Base-by-base conservation (phyloP, 2,888 invertebrate species). In the Euzophera pinguis region DNA sequence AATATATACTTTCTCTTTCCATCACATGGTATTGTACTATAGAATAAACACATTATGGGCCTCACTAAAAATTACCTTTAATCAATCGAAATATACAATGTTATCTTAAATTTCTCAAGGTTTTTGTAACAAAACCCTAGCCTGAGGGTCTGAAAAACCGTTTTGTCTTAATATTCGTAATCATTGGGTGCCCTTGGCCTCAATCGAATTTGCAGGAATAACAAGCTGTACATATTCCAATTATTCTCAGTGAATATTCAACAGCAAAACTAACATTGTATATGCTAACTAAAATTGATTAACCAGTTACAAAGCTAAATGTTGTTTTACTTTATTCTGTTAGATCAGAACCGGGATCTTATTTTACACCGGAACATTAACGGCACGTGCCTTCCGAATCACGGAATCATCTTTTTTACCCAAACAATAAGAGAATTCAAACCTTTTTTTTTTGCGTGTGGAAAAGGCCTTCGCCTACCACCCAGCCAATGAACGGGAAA, bases 121-220 rank as follows among this genome's bases (percentile, higher is more conserved):
- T 8, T 6, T 6, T 13, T 38, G 6, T n/a, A 56, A 56, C 57
- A 55, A 43, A 35, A 16, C 37, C 38, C 17, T 41, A 42, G 14
- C 35, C 32, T 5, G 17, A 27, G 27, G 27, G 4, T 10, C 27
- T 37, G 48, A 48, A 48, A 48, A 48, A 48, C 48, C 27, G 13
- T 48, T 38, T 38, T 38, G 48, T 27, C 38, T 48, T 38, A 48
- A 48, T 48, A 27, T 48, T 38, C 38, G 48, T 27, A 37, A 48
- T 47, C 34, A 35, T 38, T 34, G 29, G 5, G 45, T 22, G 38
- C 9, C 38, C 38, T 48, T 48, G 48, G 48, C 37, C 37, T n/a
- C 48, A 13, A 48, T 48, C 12, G 13, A 37, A 38, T 48, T 48
- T 48, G 9, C 5, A 48, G 48, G 38, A 38, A 48, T 48, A 48